Base-by-base conservation (phyloP, 2,113 vertebrate genomes). In the Muntiacus reevesi region DNA sequence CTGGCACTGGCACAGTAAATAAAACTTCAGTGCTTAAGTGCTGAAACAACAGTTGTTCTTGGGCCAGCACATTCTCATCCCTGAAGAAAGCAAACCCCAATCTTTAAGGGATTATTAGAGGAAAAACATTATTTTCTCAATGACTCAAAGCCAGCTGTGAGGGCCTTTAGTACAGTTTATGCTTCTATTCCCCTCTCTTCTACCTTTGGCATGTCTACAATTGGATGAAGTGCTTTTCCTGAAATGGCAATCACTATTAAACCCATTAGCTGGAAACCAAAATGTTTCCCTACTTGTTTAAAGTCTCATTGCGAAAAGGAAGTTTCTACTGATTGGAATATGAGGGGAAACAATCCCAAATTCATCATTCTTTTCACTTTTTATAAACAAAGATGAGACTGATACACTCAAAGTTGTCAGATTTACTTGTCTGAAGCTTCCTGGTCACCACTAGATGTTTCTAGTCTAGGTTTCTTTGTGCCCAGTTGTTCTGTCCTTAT, bases 241-340 rank as follows among this genome's bases (percentile, higher is more conserved):
- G 98, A 98, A 98, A 98, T n/a, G 88, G 78, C 67, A 95, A 93
- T 97, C 95, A 85, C 57, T 93, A 86, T 87, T 92, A 97, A 94
- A 90, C 57, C 97, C 97, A 98, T 98, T 98, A 98, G 96, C 97
- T 95, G 95, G 97, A 97, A 98, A 97, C 96, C 94, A 91, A 89
- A 97, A 96, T 93, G 82, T 96, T 98, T 98, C 84, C 95, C 74
- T 98, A 98, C 98, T 98, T 98, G 94, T 98, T 98, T 98, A 96
- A 98, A 98, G 97, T 94, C 95, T 96, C 91, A 45, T 81, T 89
- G 92, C 21, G n/a, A 79, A 98, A 90, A 96, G 96, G 97, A 98
- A 96, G 96, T 97, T 87, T 91, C 93, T 96, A 97, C 96, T 98
- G 98, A 98, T 98, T 98, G 97, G 82, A 98, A 87, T 91, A 91